These are phyloP conservation scores for Ahaetulla prasina DNA, from an alignment of 2,113 vertebrate species.

Conservation along the genomic window DNA sequence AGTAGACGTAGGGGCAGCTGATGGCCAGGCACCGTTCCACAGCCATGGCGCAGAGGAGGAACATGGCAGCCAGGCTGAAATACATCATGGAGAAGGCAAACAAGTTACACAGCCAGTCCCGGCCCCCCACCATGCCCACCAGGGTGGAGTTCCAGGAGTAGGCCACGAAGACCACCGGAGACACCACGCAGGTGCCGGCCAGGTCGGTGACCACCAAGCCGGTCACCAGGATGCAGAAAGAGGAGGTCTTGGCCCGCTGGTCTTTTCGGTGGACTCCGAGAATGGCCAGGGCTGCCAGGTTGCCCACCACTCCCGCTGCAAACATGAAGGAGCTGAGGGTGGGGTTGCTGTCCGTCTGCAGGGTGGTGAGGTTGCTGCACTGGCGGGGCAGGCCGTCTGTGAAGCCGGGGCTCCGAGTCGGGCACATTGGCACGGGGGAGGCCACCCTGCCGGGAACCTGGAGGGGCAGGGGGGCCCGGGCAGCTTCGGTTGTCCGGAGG, in stretches of 20 bases:
- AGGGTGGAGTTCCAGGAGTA: constrained; percentile 74
- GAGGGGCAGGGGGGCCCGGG: too few relatives aligned
- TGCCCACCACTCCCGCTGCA: constrained; percentile 77
- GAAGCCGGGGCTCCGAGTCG: background rate
- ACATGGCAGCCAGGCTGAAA: constrained; percentile 82
- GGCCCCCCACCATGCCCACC: constrained; percentile 54
- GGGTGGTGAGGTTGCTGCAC: constrained; percentile 64
- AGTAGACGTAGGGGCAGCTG: constrained; percentile 85
- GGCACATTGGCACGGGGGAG: background rate
- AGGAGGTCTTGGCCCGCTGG: constrained; percentile 71
- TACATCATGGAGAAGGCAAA: constrained; percentile 85
- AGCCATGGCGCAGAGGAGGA: constrained; percentile 84
- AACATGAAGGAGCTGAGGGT: constrained; percentile 81
- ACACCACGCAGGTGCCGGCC: constrained; percentile 84
- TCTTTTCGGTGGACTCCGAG: constrained; percentile 74
- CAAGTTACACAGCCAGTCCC: constrained; percentile 66
- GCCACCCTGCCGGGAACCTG: rapidly evolving
- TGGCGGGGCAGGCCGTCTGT: constrained; percentile 8
- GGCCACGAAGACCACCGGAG: constrained; percentile 81
- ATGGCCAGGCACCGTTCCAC: constrained; percentile 89
- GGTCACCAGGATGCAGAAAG: constrained; percentile 85
- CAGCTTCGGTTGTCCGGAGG: background rate
- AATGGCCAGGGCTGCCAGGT: constrained; percentile 82
- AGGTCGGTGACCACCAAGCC: constrained; percentile 84
- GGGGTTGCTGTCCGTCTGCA: constrained; percentile 64